Evolutionary conservation across 2,113 vertebrate species (phyloP), one percentile per base, ranked within the genome.

Genomic region (Ptilonorhynchus violaceus): DNA sequence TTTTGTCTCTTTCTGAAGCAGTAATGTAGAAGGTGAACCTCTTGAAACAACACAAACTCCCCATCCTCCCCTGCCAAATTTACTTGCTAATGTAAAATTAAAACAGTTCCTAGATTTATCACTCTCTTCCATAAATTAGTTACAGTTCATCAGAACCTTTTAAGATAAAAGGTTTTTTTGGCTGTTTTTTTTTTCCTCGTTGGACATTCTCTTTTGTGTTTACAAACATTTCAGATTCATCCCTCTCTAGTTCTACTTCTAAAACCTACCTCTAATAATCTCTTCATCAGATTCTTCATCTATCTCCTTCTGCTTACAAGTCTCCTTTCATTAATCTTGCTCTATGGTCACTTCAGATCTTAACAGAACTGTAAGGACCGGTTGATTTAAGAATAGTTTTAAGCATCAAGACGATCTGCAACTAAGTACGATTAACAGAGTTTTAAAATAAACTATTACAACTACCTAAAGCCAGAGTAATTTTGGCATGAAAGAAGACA

Each of bases 31-130:
- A 66, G 27, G 52, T 55, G 27, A 85, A 35, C 12, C 12, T 62
- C 80, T 69, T 59, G 25, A 46, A 89, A 73, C 5, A 41, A 75
- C 39, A 60, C 15, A 41, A 53, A 2, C 6, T 5, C 4, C 9
- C 4, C 6, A 3, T 6, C 6, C 6, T 5, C 10, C 8, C 11
- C 28, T 15, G 18, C 28, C 2, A 1, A 19, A 39, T 47, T 53
- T 83, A 59, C 31, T 89, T 49, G 44, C 49, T 56, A 69, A 72
- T 11, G 16, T 37, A 64, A 80, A 66, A 49, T 69, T 47, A 62
- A 42, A 91, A 68, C 14, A 49, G 24, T 62, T 83, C 53, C 33
- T 42, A 73, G 23, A 85, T 62, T 55, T 2, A 8, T 12, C 42
- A 69, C n/a, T 30, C 58, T 89, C 41, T 66, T 41, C 33, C 47